A percentile compares a stretch with the other conserved stretches of the same genome.
Evolutionary conservation across 1,140 invertebrate species (phyloP).

Genomic region (Microplitis demolitor): DNA sequence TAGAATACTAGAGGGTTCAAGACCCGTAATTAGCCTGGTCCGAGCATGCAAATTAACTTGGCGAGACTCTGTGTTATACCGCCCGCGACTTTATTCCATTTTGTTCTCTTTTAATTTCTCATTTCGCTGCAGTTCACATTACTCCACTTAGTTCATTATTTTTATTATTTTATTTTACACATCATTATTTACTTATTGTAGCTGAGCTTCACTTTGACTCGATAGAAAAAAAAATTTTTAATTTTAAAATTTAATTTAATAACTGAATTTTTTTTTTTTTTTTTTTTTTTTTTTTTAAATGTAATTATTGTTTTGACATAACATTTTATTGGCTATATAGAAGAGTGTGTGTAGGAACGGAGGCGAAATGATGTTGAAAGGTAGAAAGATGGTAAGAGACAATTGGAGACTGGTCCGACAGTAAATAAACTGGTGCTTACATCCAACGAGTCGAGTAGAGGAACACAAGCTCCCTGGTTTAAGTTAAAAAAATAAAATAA

Average conservation of each 20-base stretch:
- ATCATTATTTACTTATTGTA: neutral
- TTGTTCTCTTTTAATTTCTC: conserved; percentile 32
- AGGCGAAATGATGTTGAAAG: neutral
- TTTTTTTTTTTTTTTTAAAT: neutral
- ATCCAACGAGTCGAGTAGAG: conserved; percentile 8
- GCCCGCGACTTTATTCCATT: conserved; percentile 36
- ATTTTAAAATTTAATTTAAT: neutral
- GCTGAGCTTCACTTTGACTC: neutral
- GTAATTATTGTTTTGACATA: neutral
- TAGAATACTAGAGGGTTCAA: conserved; percentile 34
- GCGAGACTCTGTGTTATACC: conserved; percentile 22
- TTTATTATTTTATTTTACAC: conserved; percentile 8
- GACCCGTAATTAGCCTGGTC: conserved; percentile 37
- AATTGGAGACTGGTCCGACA: conserved; percentile 1
- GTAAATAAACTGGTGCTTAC: conserved; percentile 24
- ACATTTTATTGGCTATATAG: neutral
- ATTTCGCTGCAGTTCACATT: conserved; percentile 23
- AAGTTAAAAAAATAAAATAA: neutral
- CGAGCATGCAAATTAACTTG: conserved; percentile 40
- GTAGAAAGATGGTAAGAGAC: neutral
- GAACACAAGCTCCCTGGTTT: neutral
- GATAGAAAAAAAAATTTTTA: neutral
- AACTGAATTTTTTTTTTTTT: neutral
- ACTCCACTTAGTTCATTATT: conserved; percentile 22
- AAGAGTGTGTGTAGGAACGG: too few species aligned